Evolutionary conservation across 2,797 vertebrate species (phyloP).

Genomic region (Numenius phaeopus): DNA sequence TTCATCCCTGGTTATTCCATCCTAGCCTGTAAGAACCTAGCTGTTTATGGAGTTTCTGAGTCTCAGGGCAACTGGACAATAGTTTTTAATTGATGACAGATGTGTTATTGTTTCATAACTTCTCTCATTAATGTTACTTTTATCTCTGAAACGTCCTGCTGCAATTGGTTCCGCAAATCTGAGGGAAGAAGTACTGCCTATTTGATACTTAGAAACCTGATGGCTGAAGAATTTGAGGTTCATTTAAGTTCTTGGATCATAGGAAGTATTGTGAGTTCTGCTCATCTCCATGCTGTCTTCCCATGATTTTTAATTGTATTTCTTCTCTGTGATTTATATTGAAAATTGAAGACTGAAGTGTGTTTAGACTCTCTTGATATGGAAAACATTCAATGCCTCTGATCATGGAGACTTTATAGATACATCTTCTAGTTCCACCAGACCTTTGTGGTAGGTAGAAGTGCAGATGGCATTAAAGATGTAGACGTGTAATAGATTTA

Average conservation of each 20-base stretch:
- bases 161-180: background rate
- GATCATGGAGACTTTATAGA: accelerated
- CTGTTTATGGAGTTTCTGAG: background rate
- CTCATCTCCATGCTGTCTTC: accelerated
- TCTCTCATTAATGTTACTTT: background rate
- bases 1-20: background rate
- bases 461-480: background rate
- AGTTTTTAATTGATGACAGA: background rate
- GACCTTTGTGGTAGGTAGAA: background rate
- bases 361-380: background rate
- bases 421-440: background rate
- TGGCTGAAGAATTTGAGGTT: background rate
- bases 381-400: background rate
- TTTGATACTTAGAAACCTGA: background rate
- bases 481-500: background rate
- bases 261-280: background rate
- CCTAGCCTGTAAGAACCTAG: background rate
- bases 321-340: background rate
- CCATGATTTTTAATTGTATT: background rate
- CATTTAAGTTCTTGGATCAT: background rate
- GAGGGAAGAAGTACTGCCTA: background rate
- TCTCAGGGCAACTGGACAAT: background rate
- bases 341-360: background rate
- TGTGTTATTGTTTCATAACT: background rate
- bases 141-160: background rate